Evolutionary conservation across 2,888 invertebrate species (phyloP), one percentile per base, ranked within the genome.

Genomic region (Autographa pulchrina): DNA sequence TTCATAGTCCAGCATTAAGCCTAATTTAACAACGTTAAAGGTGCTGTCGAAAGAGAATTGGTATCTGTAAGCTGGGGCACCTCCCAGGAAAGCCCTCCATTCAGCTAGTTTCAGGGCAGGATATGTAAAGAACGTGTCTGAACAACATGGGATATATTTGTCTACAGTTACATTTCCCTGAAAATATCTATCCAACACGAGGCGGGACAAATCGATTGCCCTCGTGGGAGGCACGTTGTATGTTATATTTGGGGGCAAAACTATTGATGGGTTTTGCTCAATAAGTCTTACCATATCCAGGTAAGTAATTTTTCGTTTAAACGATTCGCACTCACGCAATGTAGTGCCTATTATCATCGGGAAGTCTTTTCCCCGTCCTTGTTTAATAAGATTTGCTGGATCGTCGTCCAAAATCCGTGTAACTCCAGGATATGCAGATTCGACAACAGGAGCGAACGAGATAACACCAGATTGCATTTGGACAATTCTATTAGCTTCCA

Each of bases 21-120:
- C 83, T 2, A 32, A 84, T 77, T 95, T 94, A 16, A 96, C 88
- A 1, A 92, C 72, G 1, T 93, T 96, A 72, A 90, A 80, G 4
- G 92, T 88, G 1, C 93, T 92, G 31, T 95, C 92, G 65, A 93
- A 96, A 6, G 92, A 82, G 79, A 94, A 96, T 68, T 94, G 88
- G 78, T 96, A 96, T 84, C 96, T 82, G 72, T 92, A 96, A 0
- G 92, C 88, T 0, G 95, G 94, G 7, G 89, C 92, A 0, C 72
- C 79, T 11, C 65, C 65, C 20, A 70, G 43, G 4, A 74, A 67
- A 3, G 74, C 80, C 38, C 85, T 72, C 80, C 74, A 73, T 38
- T 84, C 60, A 0, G 85, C 86, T 14, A 86, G 25, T 56, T 85
- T 86, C 6, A 87, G 76, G 9, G 81, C 82, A 11, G 88, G 84